Base-by-base conservation (phyloP, 2,113 vertebrate species). In the Hemiprocne comata region DNA sequence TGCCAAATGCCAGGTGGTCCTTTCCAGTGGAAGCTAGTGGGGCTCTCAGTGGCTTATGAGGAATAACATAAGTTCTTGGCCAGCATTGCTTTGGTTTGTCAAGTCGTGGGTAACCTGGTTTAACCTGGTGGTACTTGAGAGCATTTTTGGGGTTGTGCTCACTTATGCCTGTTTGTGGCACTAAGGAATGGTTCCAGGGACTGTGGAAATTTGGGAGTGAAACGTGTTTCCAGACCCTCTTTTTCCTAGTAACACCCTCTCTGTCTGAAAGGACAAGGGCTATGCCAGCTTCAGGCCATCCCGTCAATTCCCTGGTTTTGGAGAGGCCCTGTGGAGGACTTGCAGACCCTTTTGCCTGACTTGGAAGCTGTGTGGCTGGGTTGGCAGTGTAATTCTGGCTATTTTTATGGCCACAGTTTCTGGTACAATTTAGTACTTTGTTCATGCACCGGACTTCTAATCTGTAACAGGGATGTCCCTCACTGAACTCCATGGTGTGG, bases 331-430 rank as follows among this genome's bases (percentile, higher is more conserved):
- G 33, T 17, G 28, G 18, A 85, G 31, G 25, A 38, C 50, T 42
- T 54, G 33, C 13, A 1, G 1, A 23, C 6, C 10, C 9, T 53
- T 77, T 65, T 38, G 44, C 23, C 18, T 57, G 18, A n/a, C 24
- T 1, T 1, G 8, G 21, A 31, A 62, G 20, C 20, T 15, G 14
- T 0, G 2, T 26, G 42, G 10, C 48, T 29, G 11, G 55, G 19
- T 13, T 42, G 50, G 5, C 1, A 1, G 13, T 14, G 2, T 40
- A 60, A 18, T 46, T 75, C 61, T 40, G 13, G 15, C 50, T 75
- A 7, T 57, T 71, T 64, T 13, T 12, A 55, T 3, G 18, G 53
- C 12, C 40, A 19, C 12, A 4, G 17, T 38, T 84, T 58, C 29
- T 66, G 33, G 40, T 12, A 20, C 3, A 13, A 5, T 26, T n/a